Conservation (phyloP, 1,140 invertebrate genomes). For the Panagrolaimus sp. region DNA sequence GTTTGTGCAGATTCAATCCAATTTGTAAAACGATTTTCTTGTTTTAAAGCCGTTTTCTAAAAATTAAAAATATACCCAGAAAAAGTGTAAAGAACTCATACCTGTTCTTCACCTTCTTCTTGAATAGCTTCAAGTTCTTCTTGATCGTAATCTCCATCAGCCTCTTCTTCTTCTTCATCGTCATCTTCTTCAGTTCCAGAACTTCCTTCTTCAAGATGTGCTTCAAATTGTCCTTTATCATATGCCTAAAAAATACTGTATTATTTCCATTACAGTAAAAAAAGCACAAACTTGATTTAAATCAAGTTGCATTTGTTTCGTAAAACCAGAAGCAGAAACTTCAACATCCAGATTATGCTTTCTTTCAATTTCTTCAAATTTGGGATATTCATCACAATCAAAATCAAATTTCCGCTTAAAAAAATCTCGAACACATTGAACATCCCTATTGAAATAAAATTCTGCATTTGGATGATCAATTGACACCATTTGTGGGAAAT, state of each 20-base stretch:
- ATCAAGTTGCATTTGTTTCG: slow-evolving; percentile 75
- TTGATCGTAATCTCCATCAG: slow-evolving; percentile 32
- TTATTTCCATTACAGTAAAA: too few relatives aligned
- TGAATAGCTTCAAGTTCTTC: slow-evolving; percentile 14
- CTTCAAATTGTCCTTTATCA: slow-evolving; percentile 48
- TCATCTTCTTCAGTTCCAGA: slow-evolving; percentile 60
- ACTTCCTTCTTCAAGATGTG: slow-evolving; percentile 47
- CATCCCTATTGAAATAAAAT: slow-evolving; percentile 90
- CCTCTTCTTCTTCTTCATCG: slow-evolving; percentile 60
- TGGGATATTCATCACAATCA: slow-evolving; percentile 79
- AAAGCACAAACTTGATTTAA: slow-evolving; percentile 51
- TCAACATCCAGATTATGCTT: slow-evolving; percentile 79
- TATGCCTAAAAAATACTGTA: slow-evolving; percentile 39
- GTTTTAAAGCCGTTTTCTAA: slow-evolving; percentile 15
- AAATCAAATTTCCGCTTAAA: slow-evolving; percentile 84
- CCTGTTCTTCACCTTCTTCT: slow-evolving; percentile 20
- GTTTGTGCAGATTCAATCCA: slow-evolving; percentile 56
- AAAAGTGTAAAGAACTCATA: not conserved
- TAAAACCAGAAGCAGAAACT: slow-evolving; percentile 81
- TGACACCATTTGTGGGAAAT: slow-evolving; percentile 99
- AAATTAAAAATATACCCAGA: not conserved
- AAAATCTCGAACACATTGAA: slow-evolving; percentile 82
- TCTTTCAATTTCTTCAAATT: slow-evolving; percentile 73
- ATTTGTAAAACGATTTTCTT: slow-evolving; percentile 11
- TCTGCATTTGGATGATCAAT: slow-evolving; percentile 84